Conservation (phyloP, 1,140 invertebrate species). For the Himalopsyche phryganea region DNA sequence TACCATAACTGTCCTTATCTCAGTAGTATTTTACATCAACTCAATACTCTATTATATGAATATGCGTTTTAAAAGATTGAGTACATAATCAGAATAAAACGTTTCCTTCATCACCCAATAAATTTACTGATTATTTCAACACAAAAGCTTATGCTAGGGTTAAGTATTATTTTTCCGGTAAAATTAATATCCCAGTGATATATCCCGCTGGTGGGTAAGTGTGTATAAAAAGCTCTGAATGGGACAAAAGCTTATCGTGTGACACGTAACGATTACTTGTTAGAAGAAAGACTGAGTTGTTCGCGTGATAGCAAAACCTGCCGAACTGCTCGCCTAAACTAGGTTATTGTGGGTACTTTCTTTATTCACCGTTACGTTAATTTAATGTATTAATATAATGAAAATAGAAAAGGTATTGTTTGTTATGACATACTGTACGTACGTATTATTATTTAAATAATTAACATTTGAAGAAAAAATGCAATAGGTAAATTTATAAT, state of each 20-base stretch:
- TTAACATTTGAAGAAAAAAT: constrained; percentile 12
- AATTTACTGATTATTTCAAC: constrained; percentile 3
- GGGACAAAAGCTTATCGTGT: constrained; percentile 30
- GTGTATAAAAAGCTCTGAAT: constrained; percentile 6
- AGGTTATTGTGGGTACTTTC: constrained; percentile 14
- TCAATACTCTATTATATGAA: too few relatives aligned
- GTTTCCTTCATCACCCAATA: constrained; percentile 4
- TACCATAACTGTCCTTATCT: too few relatives aligned
- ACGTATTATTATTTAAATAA: not conserved
- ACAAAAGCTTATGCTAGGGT: constrained; percentile 15
- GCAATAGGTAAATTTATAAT: too few relatives aligned
- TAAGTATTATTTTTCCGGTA: constrained; percentile 6
- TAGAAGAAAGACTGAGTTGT: not conserved
- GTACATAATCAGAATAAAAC: not conserved
- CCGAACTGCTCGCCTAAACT: constrained; percentile 14
- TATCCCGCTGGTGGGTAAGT: constrained; percentile 1
- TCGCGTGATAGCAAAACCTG: constrained; percentile 10
- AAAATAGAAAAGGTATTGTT: too few relatives aligned
- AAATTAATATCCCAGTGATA: constrained; percentile 20
- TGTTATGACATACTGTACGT: too few relatives aligned
- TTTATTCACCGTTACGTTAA: too few relatives aligned
- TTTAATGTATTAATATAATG: too few relatives aligned
- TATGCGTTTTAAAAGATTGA: too few relatives aligned
- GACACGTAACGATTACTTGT: constrained; percentile 29
- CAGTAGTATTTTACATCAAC: too few relatives aligned